Evolutionary conservation across 1,140 invertebrate species (phyloP), one percentile per base, ranked within the genome.

Genomic region (Paraescarpia echinospica): DNA sequence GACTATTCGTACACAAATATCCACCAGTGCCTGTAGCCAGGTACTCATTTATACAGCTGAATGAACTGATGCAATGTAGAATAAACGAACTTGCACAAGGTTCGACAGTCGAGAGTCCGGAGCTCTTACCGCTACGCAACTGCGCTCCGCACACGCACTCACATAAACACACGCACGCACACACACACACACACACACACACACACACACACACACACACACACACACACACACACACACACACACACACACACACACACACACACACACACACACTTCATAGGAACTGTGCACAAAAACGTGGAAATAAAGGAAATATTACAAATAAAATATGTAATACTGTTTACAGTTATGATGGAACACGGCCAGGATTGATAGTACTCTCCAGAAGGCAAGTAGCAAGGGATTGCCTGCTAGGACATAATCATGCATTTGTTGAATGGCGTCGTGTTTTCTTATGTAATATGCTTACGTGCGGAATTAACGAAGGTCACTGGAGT

Each of bases 241-340:
- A 91, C 35, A 35, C 33, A 91, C 33, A 33, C 91, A 91, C 91
- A 91, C 35, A 91, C 91, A 91, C 91, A 35, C 91, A 91, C 91
- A 91, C 91, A 8, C 91, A 91, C 91, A 8, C 91, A 34, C 91
- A 8, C 91, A 91, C 91, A 91, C 91, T 12, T 8, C 4, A 41
- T 12, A 41, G 41, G 41, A 41, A 12, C 41, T 6, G 41, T 41
- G 12, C 41, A n/a, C n/a, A n/a, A n/a, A n/a, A 41, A 41, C 12
- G 12, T 12, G 4, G 12, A 41, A 6, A 41, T 4, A 6, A 41
- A 12, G 4, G 12, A 4, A 41, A 6, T 41, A 41, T 41, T 41
- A 41, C 41, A 41, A 41, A 41, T 41, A 6, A 92, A 35, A 35
- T 0, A 92, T 51, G 8, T 77, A 77, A 77, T 77, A 6, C 2